These are phyloP conservation scores for Eupeodes corollae DNA, from an alignment of 1,140 invertebrate genomes.

Conservation along the genomic window DNA sequence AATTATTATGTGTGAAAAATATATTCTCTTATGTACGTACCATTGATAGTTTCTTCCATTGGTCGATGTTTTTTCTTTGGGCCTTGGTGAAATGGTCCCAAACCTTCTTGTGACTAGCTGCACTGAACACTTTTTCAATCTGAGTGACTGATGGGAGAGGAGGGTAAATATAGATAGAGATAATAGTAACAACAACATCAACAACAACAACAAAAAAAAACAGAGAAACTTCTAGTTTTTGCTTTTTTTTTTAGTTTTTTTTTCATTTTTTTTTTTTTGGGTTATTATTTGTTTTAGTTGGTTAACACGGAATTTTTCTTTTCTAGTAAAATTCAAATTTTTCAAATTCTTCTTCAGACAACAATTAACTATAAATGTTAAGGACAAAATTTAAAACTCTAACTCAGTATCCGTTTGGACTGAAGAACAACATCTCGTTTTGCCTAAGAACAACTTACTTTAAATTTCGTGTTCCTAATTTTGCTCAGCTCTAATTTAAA, in stretches of 20 bases:
- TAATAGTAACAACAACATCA: constrained; percentile 10
- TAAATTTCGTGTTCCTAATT: no score
- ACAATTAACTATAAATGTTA: no score
- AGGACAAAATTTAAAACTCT: no score
- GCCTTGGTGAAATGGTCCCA: constrained; percentile 99
- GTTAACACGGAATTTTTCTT: neutral
- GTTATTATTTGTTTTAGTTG: neutral
- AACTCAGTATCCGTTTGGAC: no score
- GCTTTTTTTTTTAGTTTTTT: neutral
- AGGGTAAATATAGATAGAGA: constrained; percentile 14
- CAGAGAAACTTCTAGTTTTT: neutral
- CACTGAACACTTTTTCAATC: constrained; percentile 91
- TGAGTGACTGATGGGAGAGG: constrained; percentile 72
- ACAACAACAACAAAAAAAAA: neutral
- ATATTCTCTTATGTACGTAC: constrained; percentile 54
- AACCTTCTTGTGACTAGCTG: constrained; percentile 91
- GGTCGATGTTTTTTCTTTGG: constrained; percentile 94
- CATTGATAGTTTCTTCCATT: constrained; percentile 93
- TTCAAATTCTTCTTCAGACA: no score
- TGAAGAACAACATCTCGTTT: no score
- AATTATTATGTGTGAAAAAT: constrained; percentile 1
- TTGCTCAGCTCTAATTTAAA: no score
- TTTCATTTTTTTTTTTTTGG: no score
- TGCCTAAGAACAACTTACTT: no score
- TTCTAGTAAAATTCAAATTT: no score